Evolutionary conservation across 2,888 invertebrate species (phyloP), one percentile per base, ranked within the genome.

Genomic region (Chelonus formosanus): DNA sequence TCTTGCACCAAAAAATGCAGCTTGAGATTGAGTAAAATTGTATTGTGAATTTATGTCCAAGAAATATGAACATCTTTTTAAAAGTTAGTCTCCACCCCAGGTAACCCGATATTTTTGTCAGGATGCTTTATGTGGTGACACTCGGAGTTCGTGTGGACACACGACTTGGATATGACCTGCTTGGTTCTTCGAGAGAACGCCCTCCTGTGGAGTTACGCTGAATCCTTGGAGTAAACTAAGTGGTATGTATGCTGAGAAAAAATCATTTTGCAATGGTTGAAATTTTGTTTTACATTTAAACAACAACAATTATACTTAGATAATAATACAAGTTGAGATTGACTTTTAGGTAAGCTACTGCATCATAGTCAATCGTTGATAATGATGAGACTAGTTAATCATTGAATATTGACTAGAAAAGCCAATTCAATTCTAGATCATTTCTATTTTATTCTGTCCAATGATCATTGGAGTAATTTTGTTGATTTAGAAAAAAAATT

Each of bases 121-220:
- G 79, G 76, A 81, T 83, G 78, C 78, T 83, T 83, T 83, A 83
- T 83, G 80, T 76, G 80, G 81, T 80, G 83, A 82, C 81, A 79
- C 77, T 78, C 75, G 44, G 55, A 35, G 52, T 64, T 56, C 60
- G 56, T 56, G 62, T 34, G 40, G 45, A 63, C 65, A 58, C 36
- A 53, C 52, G 52, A 44, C 65, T 45, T 73, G 72, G 55, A 69
- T 73, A 74, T 70, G 64, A 73, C 76, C 73, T 69, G 68, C 71
- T 68, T 61, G 72, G 67, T 69, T 68, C 53, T 61, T 64, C 67
- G 67, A 66, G 69, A 65, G 69, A 68, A 65, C 64, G 74, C 75
- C 78, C 81, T 80, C 78, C 80, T 70, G 78, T 75, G 69, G 81
- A 65, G 78, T 73, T 77, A 75, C 77, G 79, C 76, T 77, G 80